These are phyloP conservation scores for Labeo calbasu DNA, from an alignment of 2,797 vertebrate species.

Conservation along the genomic window DNA sequence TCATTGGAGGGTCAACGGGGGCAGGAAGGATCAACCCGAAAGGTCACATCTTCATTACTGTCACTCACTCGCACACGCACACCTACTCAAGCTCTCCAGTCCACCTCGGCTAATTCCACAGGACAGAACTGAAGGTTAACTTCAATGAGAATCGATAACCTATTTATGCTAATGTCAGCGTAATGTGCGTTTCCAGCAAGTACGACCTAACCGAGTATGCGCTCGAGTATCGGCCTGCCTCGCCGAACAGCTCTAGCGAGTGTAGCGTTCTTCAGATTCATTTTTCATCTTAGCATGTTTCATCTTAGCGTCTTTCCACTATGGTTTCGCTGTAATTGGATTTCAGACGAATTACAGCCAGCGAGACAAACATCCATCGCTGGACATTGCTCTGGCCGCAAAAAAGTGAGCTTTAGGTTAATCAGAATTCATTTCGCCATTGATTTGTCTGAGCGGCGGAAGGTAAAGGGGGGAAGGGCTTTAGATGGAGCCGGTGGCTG, in stretches of 20 bases:
- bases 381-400: conserved; percentile 39
- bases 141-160: conserved; percentile 55
- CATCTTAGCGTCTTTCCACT: conserved; percentile 29
- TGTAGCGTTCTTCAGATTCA: conserved; percentile 17
- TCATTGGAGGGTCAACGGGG: background rate
- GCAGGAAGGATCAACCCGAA: conserved; percentile 34
- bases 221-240: background rate
- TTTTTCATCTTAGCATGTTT: conserved; percentile 53
- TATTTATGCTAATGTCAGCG: conserved; percentile 56
- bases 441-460: conserved; percentile 44
- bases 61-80: background rate
- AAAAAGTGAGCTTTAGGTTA: conserved; percentile 41
- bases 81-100: conserved; percentile 27
- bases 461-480: conserved; percentile 8
- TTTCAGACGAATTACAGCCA: conserved; percentile 47
- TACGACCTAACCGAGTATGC: conserved; percentile 31
- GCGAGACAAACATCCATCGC: conserved; percentile 34
- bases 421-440: conserved; percentile 52
- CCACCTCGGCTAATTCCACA: conserved; percentile 13
- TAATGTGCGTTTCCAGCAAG: conserved; percentile 48
- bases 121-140: conserved; percentile 52
- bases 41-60: conserved; percentile 49
- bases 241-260: background rate
- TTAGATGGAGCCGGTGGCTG: background rate
- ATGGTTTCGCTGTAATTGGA: conserved; percentile 50